These are phyloP conservation scores for Meriones unguiculatus DNA, from an alignment of 2,113 vertebrate genomes.

Conservation along the genomic window DNA sequence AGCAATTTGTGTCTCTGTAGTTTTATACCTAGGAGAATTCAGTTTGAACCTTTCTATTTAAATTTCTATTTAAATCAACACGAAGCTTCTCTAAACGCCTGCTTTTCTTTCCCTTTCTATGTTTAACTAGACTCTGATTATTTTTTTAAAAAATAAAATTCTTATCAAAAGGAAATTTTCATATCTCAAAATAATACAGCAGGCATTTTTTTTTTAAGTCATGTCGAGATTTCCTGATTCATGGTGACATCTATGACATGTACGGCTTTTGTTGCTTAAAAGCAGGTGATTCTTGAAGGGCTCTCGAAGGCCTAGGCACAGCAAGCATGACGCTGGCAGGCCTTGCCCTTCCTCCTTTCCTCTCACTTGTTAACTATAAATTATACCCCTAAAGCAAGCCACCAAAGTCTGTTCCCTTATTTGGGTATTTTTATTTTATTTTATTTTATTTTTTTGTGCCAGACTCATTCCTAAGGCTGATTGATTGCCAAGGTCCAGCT, in stretches of 20 bases:
- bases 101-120: constrained; percentile 17
- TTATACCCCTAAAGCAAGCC: not conserved
- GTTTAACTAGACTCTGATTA: constrained; percentile 46
- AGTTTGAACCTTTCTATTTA: not conserved
- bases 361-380: not conserved
- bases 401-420: not conserved
- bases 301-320: not conserved
- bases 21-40: not conserved
- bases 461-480: not conserved
- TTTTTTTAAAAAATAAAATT: constrained; percentile 13
- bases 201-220: not conserved
- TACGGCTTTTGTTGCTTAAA: constrained; percentile 14
- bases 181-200: constrained; percentile 1
- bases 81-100: not conserved
- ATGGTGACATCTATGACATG: not conserved
- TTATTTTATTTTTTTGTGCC: not conserved
- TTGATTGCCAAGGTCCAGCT: not conserved
- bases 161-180: constrained; percentile 53
- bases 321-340: not conserved
- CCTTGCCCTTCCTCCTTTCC: not conserved
- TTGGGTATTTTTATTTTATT: not conserved
- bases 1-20: not conserved
- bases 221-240: not conserved
- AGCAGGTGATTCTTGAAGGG: not conserved
- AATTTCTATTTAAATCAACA: not conserved